Conservation (phyloP, 2,113 vertebrate genomes). For the Machaerirhynchus nigripectus region DNA sequence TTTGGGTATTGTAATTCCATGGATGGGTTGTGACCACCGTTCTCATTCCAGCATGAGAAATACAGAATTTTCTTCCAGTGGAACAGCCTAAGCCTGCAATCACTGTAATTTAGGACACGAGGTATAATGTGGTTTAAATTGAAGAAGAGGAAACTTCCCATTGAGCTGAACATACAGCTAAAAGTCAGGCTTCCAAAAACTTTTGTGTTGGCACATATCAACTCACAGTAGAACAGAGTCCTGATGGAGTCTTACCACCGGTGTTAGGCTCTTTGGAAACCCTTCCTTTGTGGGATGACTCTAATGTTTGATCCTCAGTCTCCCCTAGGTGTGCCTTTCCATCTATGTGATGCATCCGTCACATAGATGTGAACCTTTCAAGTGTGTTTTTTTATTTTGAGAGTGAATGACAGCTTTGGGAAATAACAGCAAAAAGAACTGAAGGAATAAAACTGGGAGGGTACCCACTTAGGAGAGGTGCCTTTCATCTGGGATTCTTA, state of each 20-base stretch:
- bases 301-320: background rate
- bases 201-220: background rate
- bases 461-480: background rate
- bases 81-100: background rate
- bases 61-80: background rate
- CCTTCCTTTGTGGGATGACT: background rate
- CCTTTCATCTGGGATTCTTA: slow-evolving; percentile 2
- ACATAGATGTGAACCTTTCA: background rate
- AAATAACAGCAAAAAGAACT: background rate
- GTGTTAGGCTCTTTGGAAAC: background rate
- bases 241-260: background rate
- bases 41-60: background rate
- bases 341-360: background rate
- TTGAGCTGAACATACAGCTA: background rate
- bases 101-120: background rate
- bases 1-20: background rate
- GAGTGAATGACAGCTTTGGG: background rate
- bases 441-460: background rate
- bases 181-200: background rate
- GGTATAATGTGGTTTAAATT: background rate
- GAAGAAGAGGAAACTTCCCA: background rate
- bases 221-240: background rate
- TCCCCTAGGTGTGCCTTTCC: background rate
- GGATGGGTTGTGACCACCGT: background rate
- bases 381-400: background rate